Base-by-base conservation (phyloP, 2,797 vertebrate genomes). In the Acropternis orthonyx region DNA sequence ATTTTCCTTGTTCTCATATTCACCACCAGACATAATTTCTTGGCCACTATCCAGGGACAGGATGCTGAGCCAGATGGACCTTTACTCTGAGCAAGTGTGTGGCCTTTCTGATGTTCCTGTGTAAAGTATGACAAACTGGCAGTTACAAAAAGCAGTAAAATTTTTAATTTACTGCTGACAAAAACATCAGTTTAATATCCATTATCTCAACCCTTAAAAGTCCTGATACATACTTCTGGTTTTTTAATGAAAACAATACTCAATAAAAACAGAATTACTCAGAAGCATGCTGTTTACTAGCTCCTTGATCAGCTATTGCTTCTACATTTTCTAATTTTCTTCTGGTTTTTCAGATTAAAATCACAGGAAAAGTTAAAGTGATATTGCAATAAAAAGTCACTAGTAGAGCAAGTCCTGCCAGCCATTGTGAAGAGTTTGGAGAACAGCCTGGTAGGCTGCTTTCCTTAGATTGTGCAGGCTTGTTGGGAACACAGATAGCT, bases 61-160 rank as follows among this genome's bases (percentile, higher is more conserved):
- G 69, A 88, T 92, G 85, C 73, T 84, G 46, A 94, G 92, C 73
- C 93, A 93, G 88, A 95, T 46, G 79, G 85, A 95, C 94, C 51
- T 91, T 86, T 78, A 74, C 62, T 89, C 66, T 92, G 66, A 94
- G 66, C 65, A 91, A 92, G 65, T 61, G 68, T 26, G 77, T 26
- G 77, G 89, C 88, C 85, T 90, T 96, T 91, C 79, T 89, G 62
- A 62, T 86, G 73, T 94, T 95, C 92, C 75, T 8, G 2, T 68
- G 44, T 65, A n/a, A 88, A 93, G 32, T 21, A 61, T 22, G 74
- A 74, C 89, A 91, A 95, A 73, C 59, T 62, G 72, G 24, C n/a
- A 62, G 69, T 56, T 44, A 73, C 4, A 65, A 83, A 92, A 85
- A 84, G 24, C 54, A 85, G 36, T 9, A 63, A 65, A 83, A 51